phyloP scores from a whole-genome alignment of 2,113 vertebrate species.

The Gymnobelideus leadbeateri region DNA sequence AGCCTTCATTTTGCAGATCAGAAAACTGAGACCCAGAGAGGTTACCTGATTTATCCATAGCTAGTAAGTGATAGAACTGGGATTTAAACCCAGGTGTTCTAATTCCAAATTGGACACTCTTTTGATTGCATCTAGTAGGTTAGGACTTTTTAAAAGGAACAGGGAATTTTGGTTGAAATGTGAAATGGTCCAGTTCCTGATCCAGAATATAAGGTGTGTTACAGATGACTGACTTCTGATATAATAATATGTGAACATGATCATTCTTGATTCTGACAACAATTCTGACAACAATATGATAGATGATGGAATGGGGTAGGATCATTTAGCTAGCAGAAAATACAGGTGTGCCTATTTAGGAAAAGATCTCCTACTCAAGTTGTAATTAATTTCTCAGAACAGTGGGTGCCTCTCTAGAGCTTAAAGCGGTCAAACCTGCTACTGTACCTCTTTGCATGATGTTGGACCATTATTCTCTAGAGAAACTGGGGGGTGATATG shows the following conservation, averaged over 20 bases:
- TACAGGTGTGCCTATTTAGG: neutral
- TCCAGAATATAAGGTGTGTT: neutral
- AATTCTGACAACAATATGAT: neutral
- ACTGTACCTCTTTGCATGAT: neutral
- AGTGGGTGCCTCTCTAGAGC: neutral
- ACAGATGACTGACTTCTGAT: neutral
- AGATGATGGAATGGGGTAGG: neutral
- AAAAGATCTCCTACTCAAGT: neutral
- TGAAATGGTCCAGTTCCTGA: neutral
- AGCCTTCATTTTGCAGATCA: neutral
- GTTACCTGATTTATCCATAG: neutral
- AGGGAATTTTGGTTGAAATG: conserved; percentile 11
- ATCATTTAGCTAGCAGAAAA: neutral
- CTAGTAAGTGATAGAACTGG: neutral
- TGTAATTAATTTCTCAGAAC: neutral
- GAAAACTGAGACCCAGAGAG: neutral
- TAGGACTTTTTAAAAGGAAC: neutral
- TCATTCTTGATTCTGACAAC: neutral
- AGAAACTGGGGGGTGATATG: neutral
- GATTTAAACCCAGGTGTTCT: neutral
- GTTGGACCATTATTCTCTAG: neutral
- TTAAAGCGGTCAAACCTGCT: neutral
- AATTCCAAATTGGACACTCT: neutral
- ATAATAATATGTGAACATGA: neutral
- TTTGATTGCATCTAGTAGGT: neutral